phyloP scores from a whole-genome alignment of 2,888 invertebrate species.

The Ophion obscuratus region DNA sequence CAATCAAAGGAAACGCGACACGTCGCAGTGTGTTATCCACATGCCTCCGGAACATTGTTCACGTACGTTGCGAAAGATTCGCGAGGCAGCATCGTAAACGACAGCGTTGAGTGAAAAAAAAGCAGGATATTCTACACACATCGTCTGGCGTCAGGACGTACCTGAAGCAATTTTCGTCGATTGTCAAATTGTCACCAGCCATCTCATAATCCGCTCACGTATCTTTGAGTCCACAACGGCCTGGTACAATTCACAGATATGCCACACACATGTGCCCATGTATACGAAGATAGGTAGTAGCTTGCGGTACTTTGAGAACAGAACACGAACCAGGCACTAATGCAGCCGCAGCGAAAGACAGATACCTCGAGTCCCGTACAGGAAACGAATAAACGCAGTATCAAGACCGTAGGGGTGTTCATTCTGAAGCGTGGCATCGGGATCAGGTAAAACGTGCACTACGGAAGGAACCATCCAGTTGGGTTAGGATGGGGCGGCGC shows the following conservation, averaged over 20 bases:
- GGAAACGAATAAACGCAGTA: constrained; percentile 23
- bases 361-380: constrained; percentile 32
- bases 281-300: background rate
- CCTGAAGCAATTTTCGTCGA: constrained; percentile 41
- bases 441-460: constrained; percentile 59
- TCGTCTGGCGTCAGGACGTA: background rate
- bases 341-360: constrained; percentile 41
- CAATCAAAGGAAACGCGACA: background rate
- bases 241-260: background rate
- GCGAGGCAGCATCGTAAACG: constrained; percentile 8
- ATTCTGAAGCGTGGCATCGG: constrained; percentile 47
- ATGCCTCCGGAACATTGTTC: constrained; percentile 15
- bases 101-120: background rate
- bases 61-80: constrained; percentile 3
- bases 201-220: constrained; percentile 60
- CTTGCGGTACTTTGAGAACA: constrained; percentile 41
- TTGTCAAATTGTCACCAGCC: constrained; percentile 55
- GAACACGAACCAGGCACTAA: constrained; percentile 58
- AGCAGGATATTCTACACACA: constrained; percentile 7
- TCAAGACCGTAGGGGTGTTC: constrained; percentile 38
- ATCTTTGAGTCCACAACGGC: constrained; percentile 32
- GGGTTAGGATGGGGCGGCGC: constrained; percentile 60
- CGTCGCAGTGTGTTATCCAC: background rate
- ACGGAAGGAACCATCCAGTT: constrained; percentile 66
- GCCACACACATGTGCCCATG: background rate